Conservation (phyloP, 2,888 invertebrate genomes). For the Stomorhina lunata region DNA sequence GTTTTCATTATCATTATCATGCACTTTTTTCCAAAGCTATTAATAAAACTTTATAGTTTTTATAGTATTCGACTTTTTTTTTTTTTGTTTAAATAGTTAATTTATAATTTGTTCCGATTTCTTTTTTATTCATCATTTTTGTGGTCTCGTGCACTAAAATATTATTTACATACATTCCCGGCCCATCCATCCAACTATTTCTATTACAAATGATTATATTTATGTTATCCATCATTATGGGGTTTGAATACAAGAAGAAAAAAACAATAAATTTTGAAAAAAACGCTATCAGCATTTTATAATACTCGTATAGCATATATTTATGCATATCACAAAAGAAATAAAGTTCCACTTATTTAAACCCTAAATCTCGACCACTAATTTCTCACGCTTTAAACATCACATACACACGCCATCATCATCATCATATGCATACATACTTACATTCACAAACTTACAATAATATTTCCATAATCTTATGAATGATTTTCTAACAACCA, state of each 20-base stretch:
- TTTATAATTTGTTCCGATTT: constrained; percentile 7
- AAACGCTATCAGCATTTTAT: constrained; percentile 36
- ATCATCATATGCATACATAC: not conserved
- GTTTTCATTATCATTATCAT: not conserved
- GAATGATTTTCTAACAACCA: too few species aligned
- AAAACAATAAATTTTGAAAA: constrained; percentile 8
- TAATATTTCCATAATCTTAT: too few species aligned
- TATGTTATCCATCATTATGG: constrained; percentile 39
- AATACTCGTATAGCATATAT: not conserved
- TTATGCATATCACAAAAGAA: constrained; percentile 11
- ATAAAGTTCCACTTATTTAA: constrained; percentile 52
- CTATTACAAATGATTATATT: constrained; percentile 27
- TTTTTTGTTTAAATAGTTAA: not conserved
- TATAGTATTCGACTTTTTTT: too few species aligned
- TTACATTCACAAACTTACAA: too few species aligned
- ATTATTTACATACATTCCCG: too few species aligned
- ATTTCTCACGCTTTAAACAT: constrained; percentile 69
- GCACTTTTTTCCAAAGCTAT: not conserved
- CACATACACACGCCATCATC: constrained; percentile 54
- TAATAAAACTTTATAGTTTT: not conserved
- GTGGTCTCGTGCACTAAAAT: constrained; percentile 52
- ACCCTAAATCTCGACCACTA: constrained; percentile 67
- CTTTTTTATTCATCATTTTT: constrained; percentile 23
- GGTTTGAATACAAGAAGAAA: not conserved
- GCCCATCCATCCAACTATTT: too few species aligned